A percentile compares a stretch with the other conserved stretches of the same genome.
Conservation (phyloP, 2,888 invertebrate species). For the Agonum fuliginosum region DNA sequence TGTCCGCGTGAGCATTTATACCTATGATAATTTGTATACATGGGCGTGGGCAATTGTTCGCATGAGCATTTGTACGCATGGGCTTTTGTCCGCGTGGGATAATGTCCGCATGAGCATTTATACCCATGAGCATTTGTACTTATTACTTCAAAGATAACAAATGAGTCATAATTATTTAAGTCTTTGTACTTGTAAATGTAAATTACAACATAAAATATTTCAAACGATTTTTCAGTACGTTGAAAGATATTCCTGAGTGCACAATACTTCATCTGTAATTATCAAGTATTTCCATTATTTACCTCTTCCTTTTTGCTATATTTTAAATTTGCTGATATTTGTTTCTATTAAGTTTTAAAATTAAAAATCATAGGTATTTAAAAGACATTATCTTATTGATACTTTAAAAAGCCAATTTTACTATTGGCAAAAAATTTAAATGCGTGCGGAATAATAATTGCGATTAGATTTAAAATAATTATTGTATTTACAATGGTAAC, state of each 20-base stretch:
- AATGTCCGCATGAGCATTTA: too few relatives aligned
- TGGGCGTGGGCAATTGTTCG: too few relatives aligned
- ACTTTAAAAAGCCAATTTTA: neutral
- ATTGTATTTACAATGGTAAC: too few relatives aligned
- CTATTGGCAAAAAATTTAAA: neutral
- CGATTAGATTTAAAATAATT: too few relatives aligned
- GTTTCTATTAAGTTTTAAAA: neutral
- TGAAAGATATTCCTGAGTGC: neutral
- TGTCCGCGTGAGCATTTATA: too few relatives aligned
- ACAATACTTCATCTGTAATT: neutral
- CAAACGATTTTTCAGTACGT: conserved; percentile 5
- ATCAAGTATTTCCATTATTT: conserved; percentile 10
- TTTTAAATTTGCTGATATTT: conserved; percentile 12
- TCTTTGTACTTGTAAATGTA: too few relatives aligned
- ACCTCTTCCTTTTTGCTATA: neutral
- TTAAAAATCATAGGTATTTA: neutral
- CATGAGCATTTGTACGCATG: too few relatives aligned
- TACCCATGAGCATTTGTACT: too few relatives aligned
- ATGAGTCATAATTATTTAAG: too few relatives aligned
- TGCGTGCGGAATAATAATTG: neutral
- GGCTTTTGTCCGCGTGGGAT: too few relatives aligned
- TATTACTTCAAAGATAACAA: too few relatives aligned
- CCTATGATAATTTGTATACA: too few relatives aligned
- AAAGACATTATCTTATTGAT: neutral
- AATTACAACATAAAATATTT: conserved; percentile 28